phyloP scores from a whole-genome alignment of 1,140 invertebrate genomes.

The Heliconius nattereri region DNA sequence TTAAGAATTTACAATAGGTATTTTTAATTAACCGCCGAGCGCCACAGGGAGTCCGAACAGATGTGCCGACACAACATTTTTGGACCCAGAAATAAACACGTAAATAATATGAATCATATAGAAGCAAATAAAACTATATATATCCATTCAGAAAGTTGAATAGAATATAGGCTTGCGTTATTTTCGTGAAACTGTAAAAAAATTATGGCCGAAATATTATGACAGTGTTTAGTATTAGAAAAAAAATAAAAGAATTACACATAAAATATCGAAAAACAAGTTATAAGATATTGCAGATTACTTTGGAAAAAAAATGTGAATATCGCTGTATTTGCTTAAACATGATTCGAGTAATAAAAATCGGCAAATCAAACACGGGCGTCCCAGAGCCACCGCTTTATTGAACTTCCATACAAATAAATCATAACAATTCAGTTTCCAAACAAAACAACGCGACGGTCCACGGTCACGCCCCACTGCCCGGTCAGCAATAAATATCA shows the following conservation, averaged over 20 bases:
- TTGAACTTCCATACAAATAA: constrained; percentile 79
- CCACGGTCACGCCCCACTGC: constrained; percentile 28
- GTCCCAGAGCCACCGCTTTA: constrained; percentile 79
- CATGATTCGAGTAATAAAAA: constrained; percentile 41
- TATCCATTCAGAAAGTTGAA: no score
- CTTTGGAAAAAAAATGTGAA: no score
- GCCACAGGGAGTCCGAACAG: constrained; percentile 40
- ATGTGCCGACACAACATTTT: constrained; percentile 59
- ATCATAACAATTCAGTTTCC: constrained; percentile 79
- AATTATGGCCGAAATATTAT: no score
- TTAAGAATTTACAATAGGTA: constrained; percentile 76
- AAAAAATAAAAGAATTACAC: no score
- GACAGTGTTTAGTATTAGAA: no score
- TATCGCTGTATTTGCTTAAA: no score
- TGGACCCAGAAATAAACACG: constrained; percentile 74
- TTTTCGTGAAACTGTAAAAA: no score
- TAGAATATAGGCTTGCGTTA: no score
- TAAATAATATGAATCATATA: constrained; percentile 49
- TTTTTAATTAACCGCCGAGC: not conserved
- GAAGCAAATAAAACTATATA: no score
- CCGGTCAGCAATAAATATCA: constrained; percentile 76
- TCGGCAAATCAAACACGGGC: constrained; percentile 76
- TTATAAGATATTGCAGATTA: no score
- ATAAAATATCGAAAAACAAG: no score
- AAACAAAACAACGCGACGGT: constrained; percentile 74